Conservation (phyloP, 2,797 vertebrate genomes). For the Chelonia mydas region DNA sequence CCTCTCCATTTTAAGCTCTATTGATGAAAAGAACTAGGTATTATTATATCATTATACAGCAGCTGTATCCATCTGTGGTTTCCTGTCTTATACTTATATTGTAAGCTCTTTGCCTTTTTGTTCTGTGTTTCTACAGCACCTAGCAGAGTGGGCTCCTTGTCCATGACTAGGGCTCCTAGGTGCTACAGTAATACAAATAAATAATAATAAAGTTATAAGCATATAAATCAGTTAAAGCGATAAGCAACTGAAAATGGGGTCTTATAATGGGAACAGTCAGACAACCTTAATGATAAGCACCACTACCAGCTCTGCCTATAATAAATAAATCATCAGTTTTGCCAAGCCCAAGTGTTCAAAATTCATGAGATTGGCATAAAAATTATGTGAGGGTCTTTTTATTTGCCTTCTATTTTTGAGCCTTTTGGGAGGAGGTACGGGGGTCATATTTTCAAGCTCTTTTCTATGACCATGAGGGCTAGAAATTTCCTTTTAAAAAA, state of each 20-base stretch:
- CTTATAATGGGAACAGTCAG: not conserved
- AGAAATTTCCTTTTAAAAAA: not conserved
- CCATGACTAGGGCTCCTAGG: not conserved
- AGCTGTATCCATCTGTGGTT: not conserved
- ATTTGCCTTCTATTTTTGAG: not conserved
- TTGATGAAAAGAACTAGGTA: not conserved
- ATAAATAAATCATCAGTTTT: not conserved
- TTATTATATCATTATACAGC: not conserved
- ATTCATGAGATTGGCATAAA: not conserved
- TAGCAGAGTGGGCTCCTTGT: not conserved
- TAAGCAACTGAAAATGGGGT: not conserved
- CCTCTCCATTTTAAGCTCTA: not conserved
- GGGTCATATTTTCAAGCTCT: not conserved
- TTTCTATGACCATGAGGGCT: accelerated
- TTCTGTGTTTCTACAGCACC: not conserved
- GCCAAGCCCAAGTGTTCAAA: not conserved
- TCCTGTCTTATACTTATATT: not conserved
- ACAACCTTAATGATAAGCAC: not conserved
- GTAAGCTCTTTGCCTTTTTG: not conserved
- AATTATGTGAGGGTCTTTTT: not conserved
- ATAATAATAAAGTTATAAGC: not conserved
- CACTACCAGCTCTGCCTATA: not conserved
- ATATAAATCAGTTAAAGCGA: not conserved
- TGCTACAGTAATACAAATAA: not conserved
- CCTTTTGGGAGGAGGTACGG: too few species aligned